Percentiles rank a stretch among this genome's conserved stretches.
phyloP scores from a whole-genome alignment of 2,888 invertebrate species.

The Drosophila antonietae region DNA sequence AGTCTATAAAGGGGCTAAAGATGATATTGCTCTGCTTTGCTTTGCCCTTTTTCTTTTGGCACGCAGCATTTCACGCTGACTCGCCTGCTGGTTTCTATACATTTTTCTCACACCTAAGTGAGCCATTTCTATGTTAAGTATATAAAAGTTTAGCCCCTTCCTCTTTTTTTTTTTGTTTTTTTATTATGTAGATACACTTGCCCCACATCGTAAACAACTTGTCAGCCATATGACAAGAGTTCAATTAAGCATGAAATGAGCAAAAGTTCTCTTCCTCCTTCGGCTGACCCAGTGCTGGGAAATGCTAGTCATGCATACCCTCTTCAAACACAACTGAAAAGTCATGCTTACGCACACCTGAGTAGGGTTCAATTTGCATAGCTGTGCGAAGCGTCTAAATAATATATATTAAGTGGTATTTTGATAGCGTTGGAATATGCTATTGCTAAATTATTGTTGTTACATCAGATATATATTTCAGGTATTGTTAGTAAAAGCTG shows the following conservation, averaged over 20 bases:
- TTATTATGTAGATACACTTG: constrained; percentile 20
- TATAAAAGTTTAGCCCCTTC: constrained; percentile 28
- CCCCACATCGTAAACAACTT: constrained; percentile 50
- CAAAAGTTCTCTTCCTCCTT: constrained; percentile 8
- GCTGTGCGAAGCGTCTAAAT: constrained; percentile 27
- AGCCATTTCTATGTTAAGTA: constrained; percentile 30
- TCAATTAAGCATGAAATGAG: constrained; percentile 57
- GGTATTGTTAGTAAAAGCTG: constrained; percentile 2
- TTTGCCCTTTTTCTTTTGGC: constrained; percentile 10
- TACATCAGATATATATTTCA: neutral
- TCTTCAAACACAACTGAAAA: constrained; percentile 41
- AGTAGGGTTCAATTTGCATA: constrained; percentile 49
- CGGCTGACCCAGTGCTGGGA: constrained; percentile 5
- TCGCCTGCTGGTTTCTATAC: constrained; percentile 15
- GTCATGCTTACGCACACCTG: constrained; percentile 34
- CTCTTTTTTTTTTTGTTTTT: neutral
- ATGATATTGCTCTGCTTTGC: constrained; percentile 12
- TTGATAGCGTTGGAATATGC: constrained; percentile 4
- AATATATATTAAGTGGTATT: constrained; percentile 35
- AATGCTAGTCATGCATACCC: constrained; percentile 28
- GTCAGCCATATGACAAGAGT: constrained; percentile 42
- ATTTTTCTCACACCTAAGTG: constrained; percentile 36
- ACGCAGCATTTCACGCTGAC: constrained; percentile 30
- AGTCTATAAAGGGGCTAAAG: constrained; percentile 16
- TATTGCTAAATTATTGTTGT: neutral